Base-by-base conservation (phyloP, 2,888 invertebrate species). In the Microdon myrmicae region DNA sequence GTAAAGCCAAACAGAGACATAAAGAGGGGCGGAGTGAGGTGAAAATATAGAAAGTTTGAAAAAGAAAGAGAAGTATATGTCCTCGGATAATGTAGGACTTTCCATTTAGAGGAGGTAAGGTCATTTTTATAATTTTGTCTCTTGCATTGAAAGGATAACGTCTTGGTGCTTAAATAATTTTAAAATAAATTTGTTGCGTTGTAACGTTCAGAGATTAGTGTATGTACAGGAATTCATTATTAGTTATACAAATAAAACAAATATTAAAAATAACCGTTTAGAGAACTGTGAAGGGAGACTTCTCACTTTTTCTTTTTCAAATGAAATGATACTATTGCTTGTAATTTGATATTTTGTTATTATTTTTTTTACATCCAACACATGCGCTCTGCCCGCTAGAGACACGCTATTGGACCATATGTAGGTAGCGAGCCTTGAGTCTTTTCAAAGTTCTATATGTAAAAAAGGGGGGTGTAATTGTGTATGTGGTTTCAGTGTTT, bases 231-330 rank as follows among this genome's bases (percentile, higher is more conserved):
- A 64, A 58, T 64, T 64, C 64, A 56, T 64, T 64, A 53, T 47
- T 43, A 47, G 32, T 35, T 64, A 26, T 38, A 7, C 10, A 28
- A 32, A 39, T 34, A 41, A 34, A 41, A 26, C 43, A 44, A 25
- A 7, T 29, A n/a, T 38, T 14, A 19, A 34, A n/a, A n/a, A n/a
- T n/a, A 17, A 23, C 22, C 23, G 19, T 41, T 23, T 86, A 88
- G 86, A 89, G 86, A 89, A 89, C 89, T 87, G 88, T 88, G 88
- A 88, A 89, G 88, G 88, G 88, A 58, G 87, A 83, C 85, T 85
- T 85, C 86, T 87, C 87, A 17, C 39, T 43, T 37, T 23, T 25
- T 22, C 2, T 7, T 20, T 39, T 41, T 39, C 29, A 23, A 41
- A 44, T 34, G 22, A 23, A 45, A 39, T 22, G 29, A 35, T 39